These are phyloP conservation scores for Xerus inauris DNA, from an alignment of 2,113 vertebrate species.

Conservation along the genomic window DNA sequence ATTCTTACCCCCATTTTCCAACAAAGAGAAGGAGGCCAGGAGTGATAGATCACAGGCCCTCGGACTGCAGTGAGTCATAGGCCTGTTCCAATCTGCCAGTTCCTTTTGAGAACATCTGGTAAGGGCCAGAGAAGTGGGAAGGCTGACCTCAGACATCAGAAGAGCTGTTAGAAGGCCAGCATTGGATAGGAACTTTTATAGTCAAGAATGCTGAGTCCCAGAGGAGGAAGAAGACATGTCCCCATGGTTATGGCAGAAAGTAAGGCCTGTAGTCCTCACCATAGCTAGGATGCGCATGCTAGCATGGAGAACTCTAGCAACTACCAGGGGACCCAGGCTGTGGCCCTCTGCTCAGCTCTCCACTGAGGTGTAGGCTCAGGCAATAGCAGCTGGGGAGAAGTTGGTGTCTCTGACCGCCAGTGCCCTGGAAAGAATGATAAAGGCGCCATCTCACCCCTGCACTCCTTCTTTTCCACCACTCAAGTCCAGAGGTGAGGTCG, in stretches of 20 bases:
- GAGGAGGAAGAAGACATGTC: not conserved
- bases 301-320: fast-evolving
- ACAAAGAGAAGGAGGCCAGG: not conserved
- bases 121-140: not conserved
- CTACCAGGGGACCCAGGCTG: fast-evolving
- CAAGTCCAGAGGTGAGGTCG: not conserved
- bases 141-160: not conserved
- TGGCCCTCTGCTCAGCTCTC: not conserved
- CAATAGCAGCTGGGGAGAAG: not conserved
- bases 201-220: not conserved
- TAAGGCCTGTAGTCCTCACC: fast-evolving
- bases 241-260: not conserved
- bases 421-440: not conserved
- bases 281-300: fast-evolving
- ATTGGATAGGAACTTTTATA: not conserved
- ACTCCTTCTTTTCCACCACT: not conserved
- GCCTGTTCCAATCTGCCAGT: not conserved
- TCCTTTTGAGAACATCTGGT: not conserved
- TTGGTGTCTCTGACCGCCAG: not conserved
- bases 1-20: not conserved
- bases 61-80: not conserved
- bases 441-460: not conserved
- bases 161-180: not conserved
- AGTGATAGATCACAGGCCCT: not conserved
- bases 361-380: not conserved